A percentile compares a stretch with the other conserved stretches of the same genome.
Evolutionary conservation across 2,888 invertebrate species (phyloP).

Genomic region (Pollenia griseotomentosa): DNA sequence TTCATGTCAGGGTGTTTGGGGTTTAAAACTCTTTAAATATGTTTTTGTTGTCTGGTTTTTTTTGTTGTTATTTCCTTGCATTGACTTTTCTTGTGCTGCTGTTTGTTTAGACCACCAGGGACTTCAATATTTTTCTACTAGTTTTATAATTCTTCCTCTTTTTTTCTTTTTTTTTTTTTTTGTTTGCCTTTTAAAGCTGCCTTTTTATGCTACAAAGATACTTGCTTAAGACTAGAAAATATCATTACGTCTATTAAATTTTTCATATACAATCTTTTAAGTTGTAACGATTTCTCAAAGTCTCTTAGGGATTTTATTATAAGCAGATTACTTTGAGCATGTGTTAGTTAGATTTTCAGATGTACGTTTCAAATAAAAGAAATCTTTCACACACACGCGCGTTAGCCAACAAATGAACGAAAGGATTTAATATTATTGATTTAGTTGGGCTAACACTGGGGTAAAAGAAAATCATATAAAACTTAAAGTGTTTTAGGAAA

Average conservation of each 20-base stretch:
- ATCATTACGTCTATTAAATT: conserved; percentile 70
- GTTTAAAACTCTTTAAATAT: conserved; percentile 46
- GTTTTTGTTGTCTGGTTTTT: neutral
- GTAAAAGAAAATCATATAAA: conserved; percentile 43
- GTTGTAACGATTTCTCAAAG: conserved; percentile 66
- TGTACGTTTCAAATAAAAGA: conserved; percentile 5
- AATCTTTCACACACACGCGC: neutral
- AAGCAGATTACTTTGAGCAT: conserved; percentile 71
- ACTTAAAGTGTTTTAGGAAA: conserved; percentile 24
- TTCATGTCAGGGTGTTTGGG: conserved; percentile 29
- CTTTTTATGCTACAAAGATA: neutral
- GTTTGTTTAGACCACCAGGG: conserved; percentile 54
- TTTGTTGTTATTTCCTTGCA: conserved; percentile 32
- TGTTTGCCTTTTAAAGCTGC: neutral
- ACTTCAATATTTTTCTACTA: conserved; percentile 24
- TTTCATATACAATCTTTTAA: conserved; percentile 59
- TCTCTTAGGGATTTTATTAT: conserved; percentile 69
- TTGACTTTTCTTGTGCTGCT: conserved; percentile 58
- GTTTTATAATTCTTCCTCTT: conserved; percentile 13
- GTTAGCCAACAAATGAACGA: neutral
- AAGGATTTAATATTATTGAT: conserved; percentile 70
- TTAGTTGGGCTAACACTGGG: conserved; percentile 55
- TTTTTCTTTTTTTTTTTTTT: neutral
- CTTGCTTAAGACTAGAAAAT: conserved; percentile 41
- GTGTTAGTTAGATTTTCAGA: conserved; percentile 68